Evolutionary conservation across 2,888 invertebrate genomes (phyloP), one percentile per base, ranked within the genome.

Genomic region (Lutraria lutraria): DNA sequence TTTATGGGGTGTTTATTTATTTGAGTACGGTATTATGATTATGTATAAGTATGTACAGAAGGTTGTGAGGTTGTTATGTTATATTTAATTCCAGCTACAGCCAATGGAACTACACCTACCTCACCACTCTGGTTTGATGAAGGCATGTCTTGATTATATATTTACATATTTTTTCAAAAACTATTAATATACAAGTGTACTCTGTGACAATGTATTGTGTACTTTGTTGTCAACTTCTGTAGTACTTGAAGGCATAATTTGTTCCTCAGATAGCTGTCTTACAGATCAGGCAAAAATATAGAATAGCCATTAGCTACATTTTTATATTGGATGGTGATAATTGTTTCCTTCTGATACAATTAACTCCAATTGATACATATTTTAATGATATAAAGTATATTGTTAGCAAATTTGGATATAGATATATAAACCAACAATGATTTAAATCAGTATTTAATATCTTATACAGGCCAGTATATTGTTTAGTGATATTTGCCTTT

Each of bases 91-190:
- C 79, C 90, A 87, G 89, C 88, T 63, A 81, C 87, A 72, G 72
- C 83, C 15, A 90, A 89, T 53, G 87, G 86, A 80, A 68, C 87
- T 29, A 76, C 85, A 8, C 86, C 91, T 72, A 90, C 88, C 29
- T 90, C 85, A n/a, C 87, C 92, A 21, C 85, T 92, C 15, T 87
- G 90, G 92, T 92, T 92, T 91, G 92, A 92, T 60, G 92, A 92
- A 92, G 92, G 92, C 92, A 92, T 92, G 92, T 92, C 86, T 88
- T 87, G 83, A 82, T 34, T 34, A 76, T 76, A 76, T 76, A 72
- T 72, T 25, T 72, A 29, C 15, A 25, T 72, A 31, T 72, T 25
- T 76, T 76, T 76, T 34, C 13, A 76, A 76, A 76, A 19, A 34
- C 15, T 56, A 76, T 76, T 34, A 76, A 34, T 76, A 76, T 34